A percentile compares a stretch with the other conserved stretches of the same genome.
Evolutionary conservation across 2,113 vertebrate species (phyloP).

Genomic region (Tylochromis polylepis): DNA sequence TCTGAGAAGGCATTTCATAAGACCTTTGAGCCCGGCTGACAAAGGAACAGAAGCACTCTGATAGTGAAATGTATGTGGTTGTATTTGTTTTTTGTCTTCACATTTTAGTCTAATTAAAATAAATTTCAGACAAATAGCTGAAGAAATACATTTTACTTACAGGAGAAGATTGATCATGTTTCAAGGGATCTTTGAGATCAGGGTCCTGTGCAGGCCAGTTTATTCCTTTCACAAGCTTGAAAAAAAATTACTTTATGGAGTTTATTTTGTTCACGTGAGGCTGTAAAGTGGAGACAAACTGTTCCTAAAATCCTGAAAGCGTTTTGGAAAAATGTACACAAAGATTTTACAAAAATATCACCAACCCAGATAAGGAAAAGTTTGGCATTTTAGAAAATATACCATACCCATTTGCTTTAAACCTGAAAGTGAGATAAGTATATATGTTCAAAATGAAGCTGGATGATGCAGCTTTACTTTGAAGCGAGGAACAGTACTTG

Average conservation of each 20-base stretch:
- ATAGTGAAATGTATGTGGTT: neutral
- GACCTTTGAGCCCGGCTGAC: neutral
- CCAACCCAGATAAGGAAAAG: neutral
- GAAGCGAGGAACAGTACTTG: neutral
- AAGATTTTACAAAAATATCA: neutral
- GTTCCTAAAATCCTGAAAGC: neutral
- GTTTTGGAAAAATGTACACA: neutral
- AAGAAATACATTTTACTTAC: too few relatives aligned
- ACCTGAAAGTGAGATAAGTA: neutral
- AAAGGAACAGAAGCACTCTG: neutral
- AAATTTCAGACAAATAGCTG: too few relatives aligned
- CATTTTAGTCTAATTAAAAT: neutral
- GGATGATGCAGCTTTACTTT: neutral
- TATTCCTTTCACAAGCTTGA: neutral
- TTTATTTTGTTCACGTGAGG: neutral
- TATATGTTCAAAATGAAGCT: neutral
- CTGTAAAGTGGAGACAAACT: fast-evolving
- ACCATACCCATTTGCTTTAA: neutral
- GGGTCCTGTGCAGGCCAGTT: neutral
- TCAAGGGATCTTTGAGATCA: neutral
- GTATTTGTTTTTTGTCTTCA: neutral
- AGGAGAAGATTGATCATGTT: too few relatives aligned
- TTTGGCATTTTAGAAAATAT: neutral
- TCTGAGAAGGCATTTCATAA: neutral
- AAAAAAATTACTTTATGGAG: neutral